Evolutionary conservation across 2,113 vertebrate genomes (phyloP).

Genomic region (Poecile atricapillus): DNA sequence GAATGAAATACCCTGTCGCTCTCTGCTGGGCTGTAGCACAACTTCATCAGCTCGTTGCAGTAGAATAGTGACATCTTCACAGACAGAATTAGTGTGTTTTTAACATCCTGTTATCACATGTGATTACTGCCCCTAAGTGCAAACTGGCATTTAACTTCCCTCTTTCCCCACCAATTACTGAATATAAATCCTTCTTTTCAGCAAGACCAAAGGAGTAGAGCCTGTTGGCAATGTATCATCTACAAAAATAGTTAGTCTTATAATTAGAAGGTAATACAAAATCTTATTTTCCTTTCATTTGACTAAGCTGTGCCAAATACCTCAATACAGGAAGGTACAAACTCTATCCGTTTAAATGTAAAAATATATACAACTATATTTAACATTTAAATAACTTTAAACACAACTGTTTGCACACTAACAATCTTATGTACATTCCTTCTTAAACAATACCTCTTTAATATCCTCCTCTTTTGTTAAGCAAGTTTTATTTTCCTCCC

Average conservation of each 20-base stretch:
- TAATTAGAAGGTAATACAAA: not conserved
- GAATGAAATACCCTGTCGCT: not conserved
- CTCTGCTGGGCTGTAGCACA: not conserved
- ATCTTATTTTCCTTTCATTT: not conserved
- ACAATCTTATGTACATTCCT: constrained; percentile 73
- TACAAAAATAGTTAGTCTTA: constrained; percentile 8
- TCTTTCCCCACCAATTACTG: not conserved
- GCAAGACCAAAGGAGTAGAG: not conserved
- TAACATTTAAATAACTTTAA: constrained; percentile 76
- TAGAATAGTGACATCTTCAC: not conserved
- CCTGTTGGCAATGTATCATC: not conserved
- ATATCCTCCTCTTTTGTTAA: constrained; percentile 43
- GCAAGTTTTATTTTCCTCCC: constrained; percentile 45
- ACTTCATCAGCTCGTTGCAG: not conserved
- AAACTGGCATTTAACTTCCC: not conserved
- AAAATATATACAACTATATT: constrained; percentile 79
- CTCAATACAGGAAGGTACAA: constrained; percentile 54
- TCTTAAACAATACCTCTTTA: constrained; percentile 66
- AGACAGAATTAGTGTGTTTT: not conserved
- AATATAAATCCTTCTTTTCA: not conserved
- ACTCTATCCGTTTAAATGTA: constrained; percentile 58
- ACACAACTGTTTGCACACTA: constrained; percentile 60
- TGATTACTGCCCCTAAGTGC: not conserved
- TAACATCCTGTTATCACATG: not conserved
- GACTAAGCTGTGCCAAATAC: not conserved